Percentiles rank a stretch among this genome's conserved stretches.
Evolutionary conservation across 2,113 vertebrate genomes (phyloP).

Genomic region (Pachycephala philippinensis): DNA sequence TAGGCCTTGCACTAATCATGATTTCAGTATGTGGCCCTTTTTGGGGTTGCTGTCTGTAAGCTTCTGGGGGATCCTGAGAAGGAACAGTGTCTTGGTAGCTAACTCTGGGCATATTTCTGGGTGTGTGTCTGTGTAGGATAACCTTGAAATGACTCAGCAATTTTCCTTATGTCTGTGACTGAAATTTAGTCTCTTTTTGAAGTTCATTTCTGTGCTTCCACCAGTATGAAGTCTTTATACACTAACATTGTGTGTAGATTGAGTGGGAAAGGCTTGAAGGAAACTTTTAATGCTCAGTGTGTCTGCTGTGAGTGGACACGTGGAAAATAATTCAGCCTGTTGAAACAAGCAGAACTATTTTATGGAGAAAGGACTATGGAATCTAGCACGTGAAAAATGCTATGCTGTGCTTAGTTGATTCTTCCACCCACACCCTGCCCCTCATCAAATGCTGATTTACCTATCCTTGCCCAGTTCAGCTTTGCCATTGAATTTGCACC

Average conservation of each 20-base stretch:
- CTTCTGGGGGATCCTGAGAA: not conserved
- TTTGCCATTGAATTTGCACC: not conserved
- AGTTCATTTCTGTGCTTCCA: not conserved
- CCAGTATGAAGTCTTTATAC: not conserved
- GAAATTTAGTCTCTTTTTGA: not conserved
- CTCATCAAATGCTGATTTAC: not conserved
- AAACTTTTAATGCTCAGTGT: not conserved
- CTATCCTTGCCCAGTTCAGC: not conserved
- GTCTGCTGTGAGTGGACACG: not conserved
- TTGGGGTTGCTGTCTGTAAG: not conserved
- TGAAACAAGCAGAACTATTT: not conserved
- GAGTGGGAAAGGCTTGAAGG: not conserved
- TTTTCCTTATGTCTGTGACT: not conserved
- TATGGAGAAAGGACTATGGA: not conserved
- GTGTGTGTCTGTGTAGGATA: not conserved
- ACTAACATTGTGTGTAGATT: not conserved
- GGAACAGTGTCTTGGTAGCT: not conserved
- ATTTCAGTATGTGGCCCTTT: not conserved
- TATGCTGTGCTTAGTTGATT: not conserved
- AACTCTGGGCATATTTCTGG: not conserved
- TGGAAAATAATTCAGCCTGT: not conserved
- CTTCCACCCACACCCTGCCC: not conserved
- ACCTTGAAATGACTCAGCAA: not conserved
- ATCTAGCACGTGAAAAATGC: not conserved
- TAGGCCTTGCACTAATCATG: not conserved